Base-by-base conservation (phyloP, 2,888 invertebrate genomes). In the Drosophila meridiana region DNA sequence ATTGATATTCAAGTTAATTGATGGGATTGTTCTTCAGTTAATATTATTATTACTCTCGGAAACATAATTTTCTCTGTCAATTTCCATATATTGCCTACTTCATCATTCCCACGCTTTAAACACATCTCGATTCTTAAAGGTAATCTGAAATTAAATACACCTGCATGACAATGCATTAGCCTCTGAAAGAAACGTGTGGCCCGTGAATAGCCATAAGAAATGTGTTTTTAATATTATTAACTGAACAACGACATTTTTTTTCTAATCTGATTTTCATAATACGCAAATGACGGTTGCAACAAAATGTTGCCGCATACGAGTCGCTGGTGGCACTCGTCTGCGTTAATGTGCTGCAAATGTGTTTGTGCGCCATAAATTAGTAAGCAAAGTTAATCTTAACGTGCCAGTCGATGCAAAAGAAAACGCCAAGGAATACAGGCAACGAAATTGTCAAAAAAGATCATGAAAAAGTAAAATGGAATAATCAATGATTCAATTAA, bases 341-440 rank as follows among this genome's bases (percentile, higher is more conserved):
- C 56, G 75, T 60, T 82, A 83, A 87, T 83, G 63, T 71, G 68
- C 69, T 70, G 60, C 48, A 47, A 34, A 34, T 68, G 65, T 62
- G 58, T 70, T 43, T 20, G 45, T 64, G 60, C 60, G 53, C 47
- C 69, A 71, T 67, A 80, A 81, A 83, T 79, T 83, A 78, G 81
- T 79, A 71, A 58, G 50, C 48, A 75, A 83, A 80, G 65, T 80
- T 73, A 71, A 72, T 73, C 76, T 76, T 74, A 74, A 80, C 70
- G 82, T 74, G 64, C 47, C 68, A 74, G 73, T 69, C 73, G 70
- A 61, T n/a, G 76, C 32, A 65, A 72, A 69, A 68, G 72, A 70
- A 87, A 74, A 67, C 68, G 9, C 50, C 11, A 6, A 43, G 13
- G 7, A 8, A 32, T 32, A 9, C 73, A 66, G 34, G 71, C 57